These are phyloP conservation scores for Sylvilagus floridanus DNA, from an alignment of 2,797 vertebrate species.

Conservation along the genomic window DNA sequence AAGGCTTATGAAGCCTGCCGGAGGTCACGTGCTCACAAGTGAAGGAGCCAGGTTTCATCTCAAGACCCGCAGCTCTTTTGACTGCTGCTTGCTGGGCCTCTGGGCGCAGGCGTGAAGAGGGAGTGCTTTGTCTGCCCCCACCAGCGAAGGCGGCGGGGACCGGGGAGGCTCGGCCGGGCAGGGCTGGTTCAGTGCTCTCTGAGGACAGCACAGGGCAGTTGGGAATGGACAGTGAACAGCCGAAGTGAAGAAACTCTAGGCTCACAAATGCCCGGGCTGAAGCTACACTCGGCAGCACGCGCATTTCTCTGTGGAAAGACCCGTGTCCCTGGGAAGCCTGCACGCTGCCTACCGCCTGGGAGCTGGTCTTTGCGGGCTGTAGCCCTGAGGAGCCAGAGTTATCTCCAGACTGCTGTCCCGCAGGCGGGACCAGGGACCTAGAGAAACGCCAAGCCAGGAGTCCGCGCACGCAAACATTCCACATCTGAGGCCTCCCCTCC, in stretches of 20 bases:
- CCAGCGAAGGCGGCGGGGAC: too few species aligned
- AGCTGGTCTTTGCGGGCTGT: background rate
- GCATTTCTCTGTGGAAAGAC: background rate
- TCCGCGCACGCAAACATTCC: background rate
- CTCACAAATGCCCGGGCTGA: background rate
- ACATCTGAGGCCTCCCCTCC: background rate
- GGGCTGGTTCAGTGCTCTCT: too few species aligned
- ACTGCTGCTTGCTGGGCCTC: slow-evolving; percentile 22
- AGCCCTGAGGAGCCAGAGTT: background rate
- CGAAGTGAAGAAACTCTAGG: background rate
- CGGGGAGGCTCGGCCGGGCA: too few species aligned
- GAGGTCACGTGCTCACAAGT: slow-evolving; percentile 36
- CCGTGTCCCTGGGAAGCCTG: background rate
- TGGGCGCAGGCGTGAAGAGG: background rate
- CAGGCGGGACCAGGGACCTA: background rate
- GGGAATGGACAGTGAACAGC: slow-evolving; percentile 32
- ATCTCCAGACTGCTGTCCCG: background rate
- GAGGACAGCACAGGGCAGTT: background rate
- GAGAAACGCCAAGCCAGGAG: background rate
- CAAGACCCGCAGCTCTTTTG: background rate
- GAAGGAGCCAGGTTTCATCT: slow-evolving; percentile 26
- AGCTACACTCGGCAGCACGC: background rate
- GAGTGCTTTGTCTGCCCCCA: background rate
- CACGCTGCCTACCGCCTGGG: background rate
- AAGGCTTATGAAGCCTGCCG: slow-evolving; percentile 61